A percentile compares a stretch with the other conserved stretches of the same genome.
These are phyloP conservation scores for Steinernema carpocapsae DNA, from an alignment of 2,888 invertebrate genomes.

Conservation along the genomic window DNA sequence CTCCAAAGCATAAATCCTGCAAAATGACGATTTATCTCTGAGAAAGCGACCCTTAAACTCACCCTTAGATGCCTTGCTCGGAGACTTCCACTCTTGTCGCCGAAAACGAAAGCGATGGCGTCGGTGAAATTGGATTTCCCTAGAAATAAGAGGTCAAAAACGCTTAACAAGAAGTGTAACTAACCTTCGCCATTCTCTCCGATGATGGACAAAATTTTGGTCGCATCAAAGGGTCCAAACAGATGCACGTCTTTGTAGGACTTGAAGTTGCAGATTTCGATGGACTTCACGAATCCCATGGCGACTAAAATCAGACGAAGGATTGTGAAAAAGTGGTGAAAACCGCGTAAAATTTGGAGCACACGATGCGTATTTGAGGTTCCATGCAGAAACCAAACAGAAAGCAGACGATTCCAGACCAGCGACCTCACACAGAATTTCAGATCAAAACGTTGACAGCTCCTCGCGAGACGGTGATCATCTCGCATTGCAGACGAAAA, in stretches of 20 bases:
- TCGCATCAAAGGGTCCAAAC: not conserved
- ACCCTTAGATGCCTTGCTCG: slow-evolving; percentile 20
- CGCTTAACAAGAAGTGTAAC: not conserved
- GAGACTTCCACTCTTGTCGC: slow-evolving; percentile 13
- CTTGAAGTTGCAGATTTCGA: slow-evolving; percentile 7
- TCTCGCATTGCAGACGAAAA: too few species aligned
- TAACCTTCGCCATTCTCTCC: slow-evolving; percentile 8
- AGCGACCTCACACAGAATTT: too few species aligned
- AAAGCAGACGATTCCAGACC: too few species aligned
- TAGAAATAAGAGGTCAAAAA: not conserved
- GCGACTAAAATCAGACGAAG: not conserved
- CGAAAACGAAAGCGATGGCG: slow-evolving; percentile 12
- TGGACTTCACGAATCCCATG: not conserved
- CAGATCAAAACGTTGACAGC: too few species aligned
- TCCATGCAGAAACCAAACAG: too few species aligned
- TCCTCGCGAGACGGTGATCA: too few species aligned
- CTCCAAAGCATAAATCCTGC: slow-evolving; percentile 12
- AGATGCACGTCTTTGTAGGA: not conserved
- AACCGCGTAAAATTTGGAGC: too few species aligned
- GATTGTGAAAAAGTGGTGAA: too few species aligned
- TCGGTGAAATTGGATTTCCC: slow-evolving; percentile 20
- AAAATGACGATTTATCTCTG: not conserved
- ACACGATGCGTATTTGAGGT: too few species aligned
- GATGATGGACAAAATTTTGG: not conserved
- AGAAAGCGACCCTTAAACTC: not conserved